Percentiles rank a stretch among this genome's conserved stretches.
Evolutionary conservation across 2,113 vertebrate genomes (phyloP).

Genomic region (Nematolebias whitei): DNA sequence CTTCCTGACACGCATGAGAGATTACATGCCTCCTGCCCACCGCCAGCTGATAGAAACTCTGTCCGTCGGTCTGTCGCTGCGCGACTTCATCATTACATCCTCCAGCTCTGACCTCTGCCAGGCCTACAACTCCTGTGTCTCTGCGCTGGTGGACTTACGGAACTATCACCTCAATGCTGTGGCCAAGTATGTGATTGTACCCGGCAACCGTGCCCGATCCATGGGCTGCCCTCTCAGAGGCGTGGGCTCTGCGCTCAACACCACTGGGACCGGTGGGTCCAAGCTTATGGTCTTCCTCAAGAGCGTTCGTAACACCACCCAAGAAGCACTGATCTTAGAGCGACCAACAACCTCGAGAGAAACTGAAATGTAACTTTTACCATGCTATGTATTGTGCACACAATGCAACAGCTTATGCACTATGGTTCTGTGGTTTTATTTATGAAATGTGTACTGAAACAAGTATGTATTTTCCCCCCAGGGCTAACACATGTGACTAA

Average conservation of each 20-base stretch:
- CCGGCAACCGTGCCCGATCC: conserved; percentile 50
- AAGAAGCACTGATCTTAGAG: conserved; percentile 44
- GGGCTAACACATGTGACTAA: no score
- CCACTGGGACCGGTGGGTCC: conserved; percentile 81
- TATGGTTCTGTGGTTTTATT: neutral
- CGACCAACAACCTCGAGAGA: conserved; percentile 1
- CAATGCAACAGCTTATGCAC: neutral
- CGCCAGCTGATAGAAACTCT: conserved; percentile 79
- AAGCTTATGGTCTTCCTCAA: conserved; percentile 83
- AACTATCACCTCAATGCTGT: conserved; percentile 82
- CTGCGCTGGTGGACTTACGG: conserved; percentile 75
- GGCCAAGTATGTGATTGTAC: conserved; percentile 77
- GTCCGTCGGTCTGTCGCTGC: conserved; percentile 53
- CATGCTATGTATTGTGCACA: neutral
- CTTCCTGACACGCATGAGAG: conserved; percentile 84
- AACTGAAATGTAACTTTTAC: conserved; percentile 5
- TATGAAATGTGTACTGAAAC: neutral
- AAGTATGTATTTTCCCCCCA: neutral
- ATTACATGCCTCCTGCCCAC: conserved; percentile 85
- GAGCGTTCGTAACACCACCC: conserved; percentile 76
- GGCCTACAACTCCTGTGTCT: conserved; percentile 81
- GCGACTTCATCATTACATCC: conserved; percentile 52
- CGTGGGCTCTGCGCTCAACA: conserved; percentile 45
- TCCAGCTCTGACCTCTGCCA: conserved; percentile 45
- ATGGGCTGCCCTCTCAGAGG: conserved; percentile 17